Conservation (phyloP, 2,888 invertebrate genomes). For the Clunio marinus region DNA sequence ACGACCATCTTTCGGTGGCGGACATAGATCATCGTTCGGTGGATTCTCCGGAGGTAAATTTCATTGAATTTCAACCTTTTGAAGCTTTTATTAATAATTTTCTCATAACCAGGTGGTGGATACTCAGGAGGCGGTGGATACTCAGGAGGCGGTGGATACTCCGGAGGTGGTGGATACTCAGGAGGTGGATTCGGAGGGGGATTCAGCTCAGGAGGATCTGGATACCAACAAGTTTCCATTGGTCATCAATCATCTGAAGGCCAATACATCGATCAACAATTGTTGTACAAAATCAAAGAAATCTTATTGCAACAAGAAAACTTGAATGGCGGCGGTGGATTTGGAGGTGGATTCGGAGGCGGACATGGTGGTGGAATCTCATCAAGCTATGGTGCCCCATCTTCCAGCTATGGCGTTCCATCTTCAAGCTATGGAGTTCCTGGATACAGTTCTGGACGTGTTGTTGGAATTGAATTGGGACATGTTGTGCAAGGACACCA, state of each 20-base stretch:
- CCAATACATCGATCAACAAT: slow-evolving; percentile 66
- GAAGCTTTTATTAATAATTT: not conserved
- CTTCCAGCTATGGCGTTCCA: slow-evolving; percentile 47
- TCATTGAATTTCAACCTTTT: slow-evolving; percentile 12
- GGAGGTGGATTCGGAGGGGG: slow-evolving; percentile 43
- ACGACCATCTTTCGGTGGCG: slow-evolving; percentile 25
- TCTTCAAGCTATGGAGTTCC: slow-evolving; percentile 61
- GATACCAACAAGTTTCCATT: slow-evolving; percentile 64
- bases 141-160: slow-evolving; percentile 27
- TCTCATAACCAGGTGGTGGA: slow-evolving; percentile 15
- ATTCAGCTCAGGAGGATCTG: slow-evolving; percentile 55
- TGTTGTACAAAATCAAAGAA: slow-evolving; percentile 72
- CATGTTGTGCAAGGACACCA: slow-evolving; percentile 75
- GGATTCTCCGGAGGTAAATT: slow-evolving; percentile 17
- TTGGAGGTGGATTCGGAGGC: slow-evolving; percentile 25
- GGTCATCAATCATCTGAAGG: slow-evolving; percentile 73
- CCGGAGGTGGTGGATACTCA: slow-evolving; percentile 51
- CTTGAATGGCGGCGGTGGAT: slow-evolving; percentile 46
- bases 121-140: slow-evolving; percentile 37
- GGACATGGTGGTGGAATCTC: slow-evolving; percentile 28
- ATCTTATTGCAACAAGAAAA: slow-evolving; percentile 72
- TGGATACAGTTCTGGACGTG: slow-evolving; percentile 55
- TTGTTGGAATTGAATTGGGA: slow-evolving; percentile 73
- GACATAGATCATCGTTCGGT: slow-evolving; percentile 18
- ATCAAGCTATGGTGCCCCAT: slow-evolving; percentile 35